Conservation (phyloP, 1,140 invertebrate species). For the Temnothorax nylanderi region DNA sequence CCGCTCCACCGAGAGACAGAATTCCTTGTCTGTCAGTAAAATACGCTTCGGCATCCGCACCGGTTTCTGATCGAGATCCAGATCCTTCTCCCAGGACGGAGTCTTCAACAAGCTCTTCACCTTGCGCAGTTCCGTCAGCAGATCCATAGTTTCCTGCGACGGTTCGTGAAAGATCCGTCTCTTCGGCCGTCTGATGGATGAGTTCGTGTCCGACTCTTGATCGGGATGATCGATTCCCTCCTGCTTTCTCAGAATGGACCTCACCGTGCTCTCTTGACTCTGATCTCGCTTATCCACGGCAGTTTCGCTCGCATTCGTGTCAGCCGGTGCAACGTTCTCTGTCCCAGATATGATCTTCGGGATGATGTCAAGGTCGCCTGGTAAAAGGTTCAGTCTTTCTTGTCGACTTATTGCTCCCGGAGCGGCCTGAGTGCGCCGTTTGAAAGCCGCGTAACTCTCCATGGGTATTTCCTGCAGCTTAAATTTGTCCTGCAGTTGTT, state of each 20-base stretch:
- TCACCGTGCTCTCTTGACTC: conserved; percentile 72
- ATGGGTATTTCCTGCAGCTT: conserved; percentile 78
- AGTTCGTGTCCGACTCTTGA: conserved; percentile 75
- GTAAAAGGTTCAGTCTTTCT: conserved; percentile 31
- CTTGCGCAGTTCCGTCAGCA: conserved; percentile 81
- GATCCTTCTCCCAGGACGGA: conserved; percentile 79
- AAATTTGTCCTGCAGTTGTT: conserved; percentile 81
- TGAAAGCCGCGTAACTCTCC: conserved; percentile 82
- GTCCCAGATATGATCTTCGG: neutral
- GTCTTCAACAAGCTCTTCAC: conserved; percentile 82
- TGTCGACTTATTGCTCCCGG: conserved; percentile 60
- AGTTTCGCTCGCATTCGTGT: neutral
- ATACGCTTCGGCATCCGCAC: conserved; percentile 80
- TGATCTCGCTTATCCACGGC: conserved; percentile 14
- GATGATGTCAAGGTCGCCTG: neutral
- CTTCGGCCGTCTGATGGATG: conserved; percentile 72
- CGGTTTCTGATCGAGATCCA: conserved; percentile 72
- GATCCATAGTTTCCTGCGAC: conserved; percentile 83
- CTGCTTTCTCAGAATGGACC: conserved; percentile 80
- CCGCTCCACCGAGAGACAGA: conserved; percentile 82
- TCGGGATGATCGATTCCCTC: conserved; percentile 80
- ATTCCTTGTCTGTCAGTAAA: conserved; percentile 82
- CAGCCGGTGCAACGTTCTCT: neutral
- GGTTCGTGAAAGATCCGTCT: conserved; percentile 81
- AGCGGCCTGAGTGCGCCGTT: conserved; percentile 74